Conservation (phyloP, 1,140 invertebrate species). For the Venturia canescens region DNA sequence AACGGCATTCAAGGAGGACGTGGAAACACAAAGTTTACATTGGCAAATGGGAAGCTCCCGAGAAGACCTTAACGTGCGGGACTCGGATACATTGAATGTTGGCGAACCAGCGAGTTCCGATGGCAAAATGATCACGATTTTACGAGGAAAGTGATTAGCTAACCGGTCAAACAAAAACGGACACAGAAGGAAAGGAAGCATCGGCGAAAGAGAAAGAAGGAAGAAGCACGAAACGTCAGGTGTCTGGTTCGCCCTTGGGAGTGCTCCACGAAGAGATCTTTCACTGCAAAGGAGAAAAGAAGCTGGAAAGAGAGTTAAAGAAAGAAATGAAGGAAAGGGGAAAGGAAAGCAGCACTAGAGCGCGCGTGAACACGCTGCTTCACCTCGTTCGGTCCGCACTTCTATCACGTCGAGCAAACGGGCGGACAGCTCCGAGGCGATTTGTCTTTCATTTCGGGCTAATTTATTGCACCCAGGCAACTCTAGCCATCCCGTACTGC, state of each 20-base stretch:
- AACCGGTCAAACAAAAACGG: conserved; percentile 13
- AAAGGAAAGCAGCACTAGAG: conserved; percentile 50
- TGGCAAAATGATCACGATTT: not conserved
- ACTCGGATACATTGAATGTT: not conserved
- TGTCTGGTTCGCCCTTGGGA: conserved; percentile 62
- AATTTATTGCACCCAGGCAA: conserved; percentile 74
- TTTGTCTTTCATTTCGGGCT: conserved; percentile 78
- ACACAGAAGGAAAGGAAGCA: conserved; percentile 46
- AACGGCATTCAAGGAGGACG: too few species aligned
- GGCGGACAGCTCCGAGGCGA: conserved; percentile 76
- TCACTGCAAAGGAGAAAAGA: conserved; percentile 49
- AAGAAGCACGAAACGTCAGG: conserved; percentile 54
- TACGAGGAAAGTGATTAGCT: conserved; percentile 20
- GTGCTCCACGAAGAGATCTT: conserved; percentile 53
- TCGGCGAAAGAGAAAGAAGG: conserved; percentile 50
- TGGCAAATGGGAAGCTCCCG: too few species aligned
- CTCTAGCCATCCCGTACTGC: conserved; percentile 56
- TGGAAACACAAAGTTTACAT: too few species aligned
- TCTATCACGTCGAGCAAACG: conserved; percentile 76
- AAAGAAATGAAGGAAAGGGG: conserved; percentile 50
- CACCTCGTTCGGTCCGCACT: conserved; percentile 65
- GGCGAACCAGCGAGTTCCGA: conserved; percentile 11
- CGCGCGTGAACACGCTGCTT: conserved; percentile 60
- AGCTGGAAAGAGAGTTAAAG: conserved; percentile 52
- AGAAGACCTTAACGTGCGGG: too few species aligned